phyloP scores from a whole-genome alignment of 2,888 invertebrate species.

The Hydriomena furcata region DNA sequence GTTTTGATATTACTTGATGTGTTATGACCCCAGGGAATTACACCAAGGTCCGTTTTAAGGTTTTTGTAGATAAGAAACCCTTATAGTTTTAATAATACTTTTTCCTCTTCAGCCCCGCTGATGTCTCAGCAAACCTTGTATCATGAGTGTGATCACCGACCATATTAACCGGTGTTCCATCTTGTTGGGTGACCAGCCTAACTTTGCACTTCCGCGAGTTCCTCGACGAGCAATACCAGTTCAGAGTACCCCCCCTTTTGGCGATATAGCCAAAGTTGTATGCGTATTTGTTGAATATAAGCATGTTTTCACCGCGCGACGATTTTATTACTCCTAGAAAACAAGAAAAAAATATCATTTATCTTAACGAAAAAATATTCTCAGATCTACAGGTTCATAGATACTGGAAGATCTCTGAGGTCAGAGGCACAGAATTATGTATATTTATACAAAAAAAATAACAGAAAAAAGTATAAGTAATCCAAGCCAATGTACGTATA shows the following conservation, averaged over 20 bases:
- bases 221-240: constrained; percentile 60
- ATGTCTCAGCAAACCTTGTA: constrained; percentile 15
- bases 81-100: constrained; percentile 22
- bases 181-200: constrained; percentile 44
- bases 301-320: constrained; percentile 48
- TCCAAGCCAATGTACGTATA: no score
- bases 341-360: background rate
- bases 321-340: constrained; percentile 42
- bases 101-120: constrained; percentile 19
- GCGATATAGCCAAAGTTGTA: constrained; percentile 50
- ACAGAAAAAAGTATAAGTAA: no score
- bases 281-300: constrained; percentile 44
- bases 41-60: no score
- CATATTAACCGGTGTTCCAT: constrained; percentile 14
- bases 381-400: no score
- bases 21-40: no score
- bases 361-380: background rate
- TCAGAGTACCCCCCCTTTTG: constrained; percentile 42
- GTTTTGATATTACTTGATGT: no score
- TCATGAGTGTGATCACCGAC: constrained; percentile 23
- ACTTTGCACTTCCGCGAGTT: constrained; percentile 52
- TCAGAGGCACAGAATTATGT: no score
- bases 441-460: no score
- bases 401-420: no score
- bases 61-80: no score